Evolutionary conservation across 1,140 invertebrate species (phyloP), one percentile per base, ranked within the genome.

Genomic region (Diachasma alloeum): DNA sequence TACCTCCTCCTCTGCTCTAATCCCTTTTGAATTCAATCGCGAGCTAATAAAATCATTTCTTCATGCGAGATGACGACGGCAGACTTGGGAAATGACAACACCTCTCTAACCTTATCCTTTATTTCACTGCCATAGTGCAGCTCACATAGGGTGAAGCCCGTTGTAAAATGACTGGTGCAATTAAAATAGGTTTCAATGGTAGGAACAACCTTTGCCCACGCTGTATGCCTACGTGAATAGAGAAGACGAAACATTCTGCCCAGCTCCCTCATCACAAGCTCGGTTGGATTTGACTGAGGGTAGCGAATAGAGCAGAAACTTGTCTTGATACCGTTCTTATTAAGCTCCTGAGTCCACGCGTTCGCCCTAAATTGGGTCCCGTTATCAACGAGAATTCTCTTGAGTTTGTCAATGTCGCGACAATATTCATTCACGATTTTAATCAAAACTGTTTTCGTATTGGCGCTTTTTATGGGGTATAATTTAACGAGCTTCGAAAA

Each of bases 51-150:
- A 42, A 42, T 42, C 39, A 42, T 42, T 22, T 36, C 6, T 11
- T 42, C 39, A 5, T 5, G 11, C 11, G 39, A 42, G 6, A 42
- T 42, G 11, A 42, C 39, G 5, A 5, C 39, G 11, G 0, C 17
- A 56, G 1, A 0, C 17, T 2, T 59, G 74, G 17, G 31, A 68
- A 31, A 0, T 8, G 3, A 75, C 17, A n/a, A n/a, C 22, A 75
- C 5, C 37, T 75, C 17, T 1, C 39, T 42, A 4, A 75, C 48
- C 19, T 31, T 48, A 59, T 80, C 77, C 10, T 3, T 6, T 0
- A 67, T 48, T 37, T 44, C 5, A 53, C 37, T 70, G 13, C 78
- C 77, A 72, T 67, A 82, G 53, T 82, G 81, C 10, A 81, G 39
- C 70, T 79, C 76, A 31, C 48, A 36, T 6, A 79, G 81, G 0